Conservation (phyloP, 2,113 vertebrate genomes). For the Hydrolagus affinis region DNA sequence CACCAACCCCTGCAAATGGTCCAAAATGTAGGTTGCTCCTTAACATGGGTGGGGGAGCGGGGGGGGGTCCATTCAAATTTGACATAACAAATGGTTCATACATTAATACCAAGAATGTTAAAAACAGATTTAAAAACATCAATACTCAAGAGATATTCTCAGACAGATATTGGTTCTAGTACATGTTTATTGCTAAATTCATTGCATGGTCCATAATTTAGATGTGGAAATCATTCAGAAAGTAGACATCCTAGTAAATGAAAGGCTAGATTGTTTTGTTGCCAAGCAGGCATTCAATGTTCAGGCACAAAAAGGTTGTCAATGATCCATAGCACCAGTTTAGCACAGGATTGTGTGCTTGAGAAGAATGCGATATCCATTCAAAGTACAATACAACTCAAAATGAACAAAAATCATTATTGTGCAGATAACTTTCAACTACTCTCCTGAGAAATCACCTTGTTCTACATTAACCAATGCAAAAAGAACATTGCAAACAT, state of each 20-base stretch:
- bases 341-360: neutral
- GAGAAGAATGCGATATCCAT: neutral
- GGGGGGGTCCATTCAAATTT: too few species aligned
- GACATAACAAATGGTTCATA: too few species aligned
- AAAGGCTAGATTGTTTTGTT: neutral
- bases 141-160: neutral
- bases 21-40: too few species aligned
- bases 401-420: neutral
- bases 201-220: conserved; percentile 22
- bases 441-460: neutral
- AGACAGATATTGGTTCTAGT: neutral
- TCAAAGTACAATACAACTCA: too few species aligned
- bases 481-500: neutral
- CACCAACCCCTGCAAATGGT: too few species aligned
- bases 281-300: neutral
- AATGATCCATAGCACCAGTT: neutral
- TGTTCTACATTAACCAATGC: too few species aligned
- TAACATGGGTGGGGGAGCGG: too few species aligned
- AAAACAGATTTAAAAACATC: neutral
- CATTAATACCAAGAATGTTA: too few species aligned
- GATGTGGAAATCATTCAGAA: neutral
- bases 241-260: neutral
- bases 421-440: neutral
- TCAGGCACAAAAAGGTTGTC: conserved; percentile 6
- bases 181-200: conserved; percentile 25